Base-by-base conservation (phyloP, 2,888 invertebrate species). In the Chydorus sphaericus region DNA sequence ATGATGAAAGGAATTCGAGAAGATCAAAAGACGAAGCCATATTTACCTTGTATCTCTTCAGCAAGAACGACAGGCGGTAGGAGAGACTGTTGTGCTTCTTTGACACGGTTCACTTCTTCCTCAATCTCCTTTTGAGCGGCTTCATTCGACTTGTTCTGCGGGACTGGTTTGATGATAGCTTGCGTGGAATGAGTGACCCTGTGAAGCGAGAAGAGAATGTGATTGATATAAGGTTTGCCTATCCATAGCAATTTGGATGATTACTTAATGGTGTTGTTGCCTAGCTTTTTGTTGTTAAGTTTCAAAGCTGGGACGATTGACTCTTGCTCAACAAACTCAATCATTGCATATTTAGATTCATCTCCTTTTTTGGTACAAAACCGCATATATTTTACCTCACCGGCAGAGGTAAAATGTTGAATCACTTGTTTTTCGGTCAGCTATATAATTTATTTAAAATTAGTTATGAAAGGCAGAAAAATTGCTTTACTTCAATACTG, bases 61-160 rank as follows among this genome's bases (percentile, higher is more conserved):
- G 89, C 89, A 72, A 90, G 92, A 60, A 93, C 90, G 14, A 91
- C 89, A 8, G 92, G 93, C 1, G 91, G 88, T 60, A 96, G 91
- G 65, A 93, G 78, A 68, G 87, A 89, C 70, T 94, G 93, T 70
- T 94, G 93, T 0, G 93, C 93, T 71, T 96, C 94, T 67, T 92
- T 92, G 0, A 94, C 92, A 60, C 93, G 77, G 48, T 90, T 87
- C 92, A 98, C 93, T 1, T 93, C 94, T 69, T 93, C 93, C 69
- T 94, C 93, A 56, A 96, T 92, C 73, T 94, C 94, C 48, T 86
- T 80, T 66, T 93, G 89, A 0, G 93, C 93, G 1, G 91, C 92
- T 68, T 93, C 92, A 67, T 92, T 92, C 62, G 90, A 92, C 69
- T 94, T 93, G 0, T 91, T 87, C 68, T 91, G 91, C 0, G 94